Evolutionary conservation across 2,797 vertebrate genomes (phyloP).

Genomic region (Loriculus beryllinus): DNA sequence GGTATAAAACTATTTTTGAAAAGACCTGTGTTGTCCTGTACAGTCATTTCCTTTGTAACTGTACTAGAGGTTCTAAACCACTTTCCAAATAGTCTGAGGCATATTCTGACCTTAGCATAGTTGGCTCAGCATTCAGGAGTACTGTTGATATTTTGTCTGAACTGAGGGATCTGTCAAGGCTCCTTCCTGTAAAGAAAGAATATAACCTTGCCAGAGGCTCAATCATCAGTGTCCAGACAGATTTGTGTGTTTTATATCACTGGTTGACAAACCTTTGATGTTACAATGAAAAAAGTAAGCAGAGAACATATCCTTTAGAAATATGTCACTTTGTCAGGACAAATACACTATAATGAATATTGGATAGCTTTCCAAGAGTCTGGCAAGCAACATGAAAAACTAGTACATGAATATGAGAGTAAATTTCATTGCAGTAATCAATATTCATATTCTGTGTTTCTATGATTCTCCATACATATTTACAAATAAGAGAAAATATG

Average conservation of each 20-base stretch:
- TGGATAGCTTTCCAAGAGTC: not conserved
- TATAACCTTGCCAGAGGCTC: not conserved
- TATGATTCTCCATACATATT: not conserved
- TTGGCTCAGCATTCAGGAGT: not conserved
- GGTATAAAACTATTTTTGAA: not conserved
- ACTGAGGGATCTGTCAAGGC: not conserved
- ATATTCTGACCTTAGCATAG: not conserved
- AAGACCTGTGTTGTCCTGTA: not conserved
- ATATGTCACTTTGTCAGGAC: not conserved
- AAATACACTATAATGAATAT: not conserved
- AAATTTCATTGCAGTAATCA: not conserved
- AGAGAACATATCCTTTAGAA: not conserved
- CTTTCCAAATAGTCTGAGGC: not conserved
- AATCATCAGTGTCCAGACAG: not conserved
- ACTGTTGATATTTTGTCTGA: slow-evolving; percentile 2
- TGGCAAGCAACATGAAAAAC: not conserved
- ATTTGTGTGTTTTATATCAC: not conserved
- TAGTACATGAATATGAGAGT: not conserved
- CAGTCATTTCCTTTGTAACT: not conserved
- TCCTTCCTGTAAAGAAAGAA: not conserved
- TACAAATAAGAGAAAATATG: not conserved
- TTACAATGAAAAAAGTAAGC: not conserved
- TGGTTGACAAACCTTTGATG: not conserved
- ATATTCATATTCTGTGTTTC: not conserved
- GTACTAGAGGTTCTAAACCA: not conserved